phyloP scores from a whole-genome alignment of 2,888 invertebrate species.

The Drosophila longiperda region DNA sequence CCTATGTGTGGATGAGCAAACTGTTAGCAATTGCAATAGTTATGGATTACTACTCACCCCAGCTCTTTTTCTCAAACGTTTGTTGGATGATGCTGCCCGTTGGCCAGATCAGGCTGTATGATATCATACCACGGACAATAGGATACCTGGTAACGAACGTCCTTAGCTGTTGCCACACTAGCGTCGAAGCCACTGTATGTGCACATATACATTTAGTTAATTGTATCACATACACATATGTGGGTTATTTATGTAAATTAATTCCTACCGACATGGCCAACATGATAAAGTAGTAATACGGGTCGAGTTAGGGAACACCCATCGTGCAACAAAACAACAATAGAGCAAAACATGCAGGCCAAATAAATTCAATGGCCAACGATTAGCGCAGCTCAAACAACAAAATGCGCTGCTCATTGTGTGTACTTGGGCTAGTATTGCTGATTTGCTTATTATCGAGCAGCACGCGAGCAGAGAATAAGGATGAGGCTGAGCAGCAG shows the following conservation, averaged over 20 bases:
- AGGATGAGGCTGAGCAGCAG: conserved; percentile 7
- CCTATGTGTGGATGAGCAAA: conserved; percentile 78
- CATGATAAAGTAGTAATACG: conserved; percentile 23
- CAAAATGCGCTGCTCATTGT: conserved; percentile 32
- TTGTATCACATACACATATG: background rate
- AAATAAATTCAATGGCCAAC: conserved; percentile 46
- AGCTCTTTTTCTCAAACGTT: conserved; percentile 88
- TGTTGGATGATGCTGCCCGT: conserved; percentile 90
- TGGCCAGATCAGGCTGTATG: conserved; percentile 91
- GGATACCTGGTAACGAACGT: conserved; percentile 82
- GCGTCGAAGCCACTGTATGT: conserved; percentile 39
- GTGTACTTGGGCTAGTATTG: conserved; percentile 9
- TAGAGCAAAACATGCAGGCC: background rate
- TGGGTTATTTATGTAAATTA: conserved; percentile 32
- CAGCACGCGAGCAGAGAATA: background rate
- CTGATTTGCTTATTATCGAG: background rate
- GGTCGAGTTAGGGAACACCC: conserved; percentile 26
- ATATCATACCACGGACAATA: conserved; percentile 87
- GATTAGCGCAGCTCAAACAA: conserved; percentile 1
- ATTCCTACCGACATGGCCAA: conserved; percentile 45
- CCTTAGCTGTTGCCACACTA: conserved; percentile 75
- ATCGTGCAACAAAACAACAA: background rate
- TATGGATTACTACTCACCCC: conserved; percentile 85
- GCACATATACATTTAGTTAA: conserved; percentile 1
- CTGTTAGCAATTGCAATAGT: background rate